Base-by-base conservation (phyloP, 2,888 invertebrate species). In the Apotomis betuletana region DNA sequence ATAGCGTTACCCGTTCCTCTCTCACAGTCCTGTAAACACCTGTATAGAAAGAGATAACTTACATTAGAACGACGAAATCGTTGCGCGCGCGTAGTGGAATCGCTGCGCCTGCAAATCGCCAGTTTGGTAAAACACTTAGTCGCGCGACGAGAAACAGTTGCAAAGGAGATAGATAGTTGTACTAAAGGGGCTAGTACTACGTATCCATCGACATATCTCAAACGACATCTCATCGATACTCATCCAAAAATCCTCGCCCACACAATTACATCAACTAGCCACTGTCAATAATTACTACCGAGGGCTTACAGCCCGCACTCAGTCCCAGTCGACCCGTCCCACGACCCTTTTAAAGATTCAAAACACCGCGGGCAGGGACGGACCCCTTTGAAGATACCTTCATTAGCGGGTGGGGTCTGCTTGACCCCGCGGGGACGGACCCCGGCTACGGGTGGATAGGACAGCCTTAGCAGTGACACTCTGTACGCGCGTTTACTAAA, bases 371-470 rank as follows among this genome's bases (percentile, higher is more conserved):
- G 89, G 90, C 88, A 49, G 67, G 67, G 72, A 58, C 82, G 80
- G 87, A 85, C 87, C 90, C 87, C 92, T 90, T 91, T 90, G 91
- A 90, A 91, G 90, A 89, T 90, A 87, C 90, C 90, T 91, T 92
- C 92, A 91, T 92, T 92, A 92, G 88, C 87, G 85, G 84, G 79
- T 57, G 85, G 85, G 84, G 86, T 83, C 85, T 82, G 80, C 78
- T 78, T 79, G 87, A 84, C 89, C 90, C 85, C 88, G 84, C 85
- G 85, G 90, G 87, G 85, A 78, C 80, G 76, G 70, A 76, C 74
- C 75, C 76, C 79, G 77, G 72, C 76, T 75, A 77, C 77, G 77
- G 75, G 73, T 64, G 52, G 70, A 59, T 73, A 73, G 68, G 70
- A 57, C 75, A 73, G 70, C 58, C 69, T 60, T 27, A 58, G 67